Percentiles rank a stretch among this genome's conserved stretches.
Conservation (phyloP, 2,797 vertebrate genomes). For the Bovichtus diacanthus region DNA sequence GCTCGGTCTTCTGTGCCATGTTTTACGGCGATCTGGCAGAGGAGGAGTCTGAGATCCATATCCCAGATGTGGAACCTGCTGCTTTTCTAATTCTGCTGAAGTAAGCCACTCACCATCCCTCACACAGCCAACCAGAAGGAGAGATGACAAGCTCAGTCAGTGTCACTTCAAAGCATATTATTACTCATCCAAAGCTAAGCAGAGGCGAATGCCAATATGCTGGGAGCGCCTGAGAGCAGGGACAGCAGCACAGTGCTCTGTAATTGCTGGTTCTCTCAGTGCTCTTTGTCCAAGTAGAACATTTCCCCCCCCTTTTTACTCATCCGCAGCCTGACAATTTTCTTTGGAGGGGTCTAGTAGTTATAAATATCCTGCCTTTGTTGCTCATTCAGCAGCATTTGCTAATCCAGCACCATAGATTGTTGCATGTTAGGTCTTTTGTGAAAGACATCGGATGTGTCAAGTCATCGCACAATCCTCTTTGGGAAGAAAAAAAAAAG, state of each 20-base stretch:
- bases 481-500: conserved; percentile 2
- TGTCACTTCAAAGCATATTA: conserved; percentile 76
- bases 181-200: conserved; percentile 71
- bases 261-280: conserved; percentile 71
- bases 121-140: conserved; percentile 45
- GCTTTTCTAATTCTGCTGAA: conserved; percentile 97
- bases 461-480: conserved; percentile 20
- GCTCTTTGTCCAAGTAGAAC: conserved; percentile 66
- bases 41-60: conserved; percentile 95
- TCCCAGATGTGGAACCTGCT: conserved; percentile 98
- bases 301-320: background rate
- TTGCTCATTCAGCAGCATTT: conserved; percentile 37
- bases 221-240: conserved; percentile 46
- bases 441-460: conserved; percentile 16
- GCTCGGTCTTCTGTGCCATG: conserved; percentile 99
- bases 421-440: conserved; percentile 7
- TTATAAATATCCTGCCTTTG: conserved; percentile 65
- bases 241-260: conserved; percentile 47
- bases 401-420: conserved; percentile 11
- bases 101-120: conserved; percentile 86
- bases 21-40: conserved; percentile 98
- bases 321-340: conserved; percentile 44
- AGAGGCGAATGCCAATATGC: conserved; percentile 57
- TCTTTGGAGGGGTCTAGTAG: conserved; percentile 28
- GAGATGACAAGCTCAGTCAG: conserved; percentile 69